A percentile compares a stretch with the other conserved stretches of the same genome.
These are phyloP conservation scores for Lepidochrysops patricia DNA, from an alignment of 2,888 invertebrate species.

Conservation along the genomic window DNA sequence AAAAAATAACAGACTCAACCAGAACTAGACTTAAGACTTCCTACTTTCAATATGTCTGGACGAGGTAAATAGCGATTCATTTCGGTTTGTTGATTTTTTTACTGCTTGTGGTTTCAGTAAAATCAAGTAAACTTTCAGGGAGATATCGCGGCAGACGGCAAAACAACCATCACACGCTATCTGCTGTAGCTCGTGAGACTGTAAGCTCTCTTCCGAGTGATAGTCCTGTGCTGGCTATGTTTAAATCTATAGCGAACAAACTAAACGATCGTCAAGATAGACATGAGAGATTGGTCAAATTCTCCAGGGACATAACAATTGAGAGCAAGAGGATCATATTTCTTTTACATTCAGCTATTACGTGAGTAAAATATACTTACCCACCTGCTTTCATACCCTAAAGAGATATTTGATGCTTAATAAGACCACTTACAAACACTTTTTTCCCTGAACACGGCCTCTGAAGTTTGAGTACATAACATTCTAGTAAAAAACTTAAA, in stretches of 20 bases:
- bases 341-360: constrained; percentile 81
- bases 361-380: constrained; percentile 44
- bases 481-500: not conserved
- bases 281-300: constrained; percentile 86
- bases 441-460: too few species aligned
- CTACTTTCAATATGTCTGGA: constrained; percentile 37
- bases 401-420: too few species aligned
- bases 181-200: constrained; percentile 46
- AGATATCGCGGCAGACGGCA: constrained; percentile 36
- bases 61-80: constrained; percentile 31
- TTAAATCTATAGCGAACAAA: constrained; percentile 76
- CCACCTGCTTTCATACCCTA: too few species aligned
- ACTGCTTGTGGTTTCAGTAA: not conserved
- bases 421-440: too few species aligned
- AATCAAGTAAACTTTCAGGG: constrained; percentile 30
- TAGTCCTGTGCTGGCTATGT: constrained; percentile 75
- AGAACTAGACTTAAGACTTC: not conserved
- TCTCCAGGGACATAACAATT: constrained; percentile 88
- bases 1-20: too few species aligned
- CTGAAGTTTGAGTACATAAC: too few species aligned
- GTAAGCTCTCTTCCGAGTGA: constrained; percentile 43
- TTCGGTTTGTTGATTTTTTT: not conserved
- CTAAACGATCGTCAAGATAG: constrained; percentile 87
- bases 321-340: constrained; percentile 94
- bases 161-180: constrained; percentile 39